Evolutionary conservation across 2,888 invertebrate species (phyloP).

Genomic region (Clepsis dumicolana): DNA sequence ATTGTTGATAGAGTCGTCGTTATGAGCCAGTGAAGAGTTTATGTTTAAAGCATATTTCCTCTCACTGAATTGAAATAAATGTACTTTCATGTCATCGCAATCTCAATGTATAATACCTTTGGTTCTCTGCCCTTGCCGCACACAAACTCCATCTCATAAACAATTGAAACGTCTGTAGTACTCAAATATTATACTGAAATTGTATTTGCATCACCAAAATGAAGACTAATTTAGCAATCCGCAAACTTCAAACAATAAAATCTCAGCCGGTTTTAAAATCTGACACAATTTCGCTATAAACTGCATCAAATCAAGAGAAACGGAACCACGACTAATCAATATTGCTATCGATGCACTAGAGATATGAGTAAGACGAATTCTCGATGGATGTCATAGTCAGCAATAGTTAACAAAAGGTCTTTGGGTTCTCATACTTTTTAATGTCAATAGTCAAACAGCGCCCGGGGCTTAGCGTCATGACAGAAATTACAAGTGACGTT

Average conservation of each 20-base stretch:
- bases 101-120: background rate
- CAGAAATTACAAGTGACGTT: conserved; percentile 53
- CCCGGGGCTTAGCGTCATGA: conserved; percentile 57
- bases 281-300: conserved; percentile 47
- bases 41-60: background rate
- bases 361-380: conserved; percentile 54
- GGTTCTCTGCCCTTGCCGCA: background rate
- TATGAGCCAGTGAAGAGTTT: background rate
- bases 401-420: conserved; percentile 74
- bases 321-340: conserved; percentile 40
- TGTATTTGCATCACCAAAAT: background rate
- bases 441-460: conserved; percentile 76
- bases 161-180: background rate
- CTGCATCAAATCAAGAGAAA: conserved; percentile 51
- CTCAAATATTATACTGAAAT: background rate
- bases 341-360: conserved; percentile 33
- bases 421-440: conserved; percentile 79
- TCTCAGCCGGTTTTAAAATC: conserved; percentile 29
- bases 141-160: background rate
- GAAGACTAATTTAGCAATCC: conserved; percentile 25
- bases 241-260: conserved; percentile 26
- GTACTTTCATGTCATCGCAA: no score
- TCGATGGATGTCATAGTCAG: conserved; percentile 67
- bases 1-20: background rate
- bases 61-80: no score